Percentiles rank a stretch among this genome's conserved stretches.
phyloP scores from a whole-genome alignment of 1,140 invertebrate genomes.

The Druon quercuslanigerum region DNA sequence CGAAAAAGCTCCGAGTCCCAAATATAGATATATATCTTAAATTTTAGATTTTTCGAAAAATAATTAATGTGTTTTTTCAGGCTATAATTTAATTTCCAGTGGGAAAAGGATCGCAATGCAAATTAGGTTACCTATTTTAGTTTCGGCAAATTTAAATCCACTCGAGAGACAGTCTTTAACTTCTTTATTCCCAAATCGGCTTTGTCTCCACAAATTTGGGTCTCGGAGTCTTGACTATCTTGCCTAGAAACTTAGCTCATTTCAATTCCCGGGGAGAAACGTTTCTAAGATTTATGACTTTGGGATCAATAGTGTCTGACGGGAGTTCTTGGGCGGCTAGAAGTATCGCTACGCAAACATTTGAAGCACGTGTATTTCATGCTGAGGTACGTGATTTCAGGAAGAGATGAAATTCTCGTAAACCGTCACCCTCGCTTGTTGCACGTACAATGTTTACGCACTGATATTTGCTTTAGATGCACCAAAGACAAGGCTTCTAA shows the following conservation, averaged over 20 bases:
- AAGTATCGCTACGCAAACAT: constrained; percentile 53
- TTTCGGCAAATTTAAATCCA: constrained; percentile 21
- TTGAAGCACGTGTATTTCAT: constrained; percentile 44
- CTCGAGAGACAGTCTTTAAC: constrained; percentile 10
- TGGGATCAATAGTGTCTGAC: constrained; percentile 38
- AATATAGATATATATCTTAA: too few species aligned
- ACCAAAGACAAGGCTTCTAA: not conserved
- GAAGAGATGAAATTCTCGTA: constrained; percentile 28
- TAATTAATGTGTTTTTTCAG: not conserved
- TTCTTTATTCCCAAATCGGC: constrained; percentile 16
- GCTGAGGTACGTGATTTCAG: constrained; percentile 27
- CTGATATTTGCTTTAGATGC: not conserved
- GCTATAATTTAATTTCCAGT: not conserved
- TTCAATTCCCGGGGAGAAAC: constrained; percentile 43
- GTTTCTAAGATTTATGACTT: constrained; percentile 53
- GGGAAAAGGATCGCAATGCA: not conserved
- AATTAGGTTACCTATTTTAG: not conserved
- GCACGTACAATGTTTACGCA: constrained; percentile 13
- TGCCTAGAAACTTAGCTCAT: constrained; percentile 39
- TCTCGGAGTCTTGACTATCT: constrained; percentile 34
- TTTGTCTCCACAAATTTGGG: constrained; percentile 23
- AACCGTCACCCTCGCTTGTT: constrained; percentile 25
- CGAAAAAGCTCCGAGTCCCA: too few species aligned
- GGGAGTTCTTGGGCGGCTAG: constrained; percentile 44
- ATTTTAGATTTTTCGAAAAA: too few species aligned